Evolutionary conservation across 2,113 vertebrate species (phyloP).

Genomic region (Prochilodus magdalenae): DNA sequence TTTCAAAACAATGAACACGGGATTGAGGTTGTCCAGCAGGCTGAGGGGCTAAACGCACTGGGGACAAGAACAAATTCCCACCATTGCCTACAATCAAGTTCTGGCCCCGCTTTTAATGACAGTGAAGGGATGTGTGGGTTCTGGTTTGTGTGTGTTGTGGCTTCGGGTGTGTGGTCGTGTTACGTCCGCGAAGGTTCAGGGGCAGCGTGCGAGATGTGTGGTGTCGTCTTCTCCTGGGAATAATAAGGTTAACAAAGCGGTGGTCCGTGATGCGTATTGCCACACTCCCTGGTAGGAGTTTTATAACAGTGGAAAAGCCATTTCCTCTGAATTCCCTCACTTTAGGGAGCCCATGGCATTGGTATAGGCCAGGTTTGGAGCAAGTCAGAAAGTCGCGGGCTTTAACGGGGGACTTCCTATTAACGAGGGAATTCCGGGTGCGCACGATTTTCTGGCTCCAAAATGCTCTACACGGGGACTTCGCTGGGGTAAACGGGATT

Average conservation of each 20-base stretch:
- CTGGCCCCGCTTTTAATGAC: conserved; percentile 41
- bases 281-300: conserved; percentile 1
- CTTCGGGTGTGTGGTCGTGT: too few species aligned
- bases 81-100: not conserved
- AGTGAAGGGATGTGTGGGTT: not conserved
- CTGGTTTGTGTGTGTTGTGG: too few species aligned
- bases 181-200: not conserved
- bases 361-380: too few species aligned
- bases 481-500: too few species aligned
- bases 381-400: too few species aligned
- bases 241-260: too few species aligned
- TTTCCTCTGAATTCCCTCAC: not conserved
- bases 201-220: not conserved
- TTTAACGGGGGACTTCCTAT: too few species aligned
- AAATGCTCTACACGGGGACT: too few species aligned
- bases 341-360: not conserved
- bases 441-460: too few species aligned
- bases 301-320: not conserved
- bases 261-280: conserved; percentile 4
- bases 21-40: not conserved
- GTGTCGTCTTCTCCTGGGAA: not conserved
- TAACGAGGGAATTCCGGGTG: too few species aligned
- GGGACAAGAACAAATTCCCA: not conserved
- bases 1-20: conserved; percentile 43
- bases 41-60: conserved; percentile 28